Evolutionary conservation across 2,888 invertebrate genomes (phyloP).

Genomic region (Trachelus tabidus): DNA sequence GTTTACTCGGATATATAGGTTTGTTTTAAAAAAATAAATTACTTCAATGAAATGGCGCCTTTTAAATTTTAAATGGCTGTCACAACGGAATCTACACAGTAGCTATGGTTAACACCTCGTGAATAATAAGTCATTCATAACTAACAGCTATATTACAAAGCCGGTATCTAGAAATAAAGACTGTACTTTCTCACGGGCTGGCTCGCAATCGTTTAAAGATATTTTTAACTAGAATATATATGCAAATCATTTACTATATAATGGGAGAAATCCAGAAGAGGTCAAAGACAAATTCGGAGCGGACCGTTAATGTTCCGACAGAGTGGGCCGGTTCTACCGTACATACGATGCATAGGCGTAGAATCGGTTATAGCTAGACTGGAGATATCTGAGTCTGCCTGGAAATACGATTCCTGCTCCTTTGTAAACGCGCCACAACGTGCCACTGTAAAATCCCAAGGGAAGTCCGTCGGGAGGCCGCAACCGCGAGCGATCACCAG

Average conservation of each 20-base stretch:
- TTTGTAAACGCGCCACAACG: neutral
- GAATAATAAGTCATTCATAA: neutral
- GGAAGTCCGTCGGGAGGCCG: neutral
- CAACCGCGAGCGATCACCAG: neutral
- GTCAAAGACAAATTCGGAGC: neutral
- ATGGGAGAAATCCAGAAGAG: neutral
- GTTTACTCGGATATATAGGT: neutral
- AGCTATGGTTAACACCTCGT: neutral
- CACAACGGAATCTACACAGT: neutral
- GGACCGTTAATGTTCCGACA: neutral
- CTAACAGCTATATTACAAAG: neutral
- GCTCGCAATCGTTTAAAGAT: neutral
- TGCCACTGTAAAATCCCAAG: constrained; percentile 1
- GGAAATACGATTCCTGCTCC: constrained; percentile 3
- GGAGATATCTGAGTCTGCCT: neutral
- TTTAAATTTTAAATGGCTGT: neutral
- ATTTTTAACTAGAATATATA: neutral
- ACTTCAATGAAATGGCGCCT: neutral
- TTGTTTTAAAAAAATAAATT: neutral
- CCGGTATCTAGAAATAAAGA: neutral
- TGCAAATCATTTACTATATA: neutral
- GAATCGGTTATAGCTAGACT: neutral
- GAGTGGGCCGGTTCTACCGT: neutral
- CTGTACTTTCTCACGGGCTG: neutral
- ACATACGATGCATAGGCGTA: neutral